Base-by-base conservation (phyloP, 2,888 invertebrate species). In the Dynastes tityus region DNA sequence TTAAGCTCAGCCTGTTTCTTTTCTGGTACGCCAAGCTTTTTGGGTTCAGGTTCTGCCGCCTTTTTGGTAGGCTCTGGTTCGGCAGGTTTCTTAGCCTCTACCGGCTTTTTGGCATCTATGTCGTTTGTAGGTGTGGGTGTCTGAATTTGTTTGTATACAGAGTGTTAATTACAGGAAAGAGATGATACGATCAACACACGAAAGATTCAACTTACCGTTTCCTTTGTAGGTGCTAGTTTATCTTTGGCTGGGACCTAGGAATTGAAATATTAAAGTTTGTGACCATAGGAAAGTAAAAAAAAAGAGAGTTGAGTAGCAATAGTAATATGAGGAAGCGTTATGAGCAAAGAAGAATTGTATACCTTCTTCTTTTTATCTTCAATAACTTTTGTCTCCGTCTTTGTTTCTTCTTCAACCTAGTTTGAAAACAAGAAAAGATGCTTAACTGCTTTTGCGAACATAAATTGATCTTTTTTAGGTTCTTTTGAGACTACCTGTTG, bases 331-430 rank as follows among this genome's bases (percentile, higher is more conserved):
- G 16, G 13, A 51, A 55, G 32, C 32, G 58, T 9, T 70, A 76
- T 58, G 53, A 27, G 40, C 76, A 67, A 73, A 77, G 74, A 74
- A 78, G 63, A 68, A 27, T 53, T 78, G n/a, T 16, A 27, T 84
- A 86, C 85, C 85, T 87, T 87, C 83, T 87, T 87, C 83, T 87
- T 88, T 84, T 88, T 88, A 53, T 89, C 89, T 71, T 89, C 90
- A 49, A 87, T 83, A 51, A 89, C 83, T 81, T 89, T 89, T 81
- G 90, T 90, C 83, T 91, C 90, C 75, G 88, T 86, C 81, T 85
- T 90, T 58, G 86, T 84, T 85, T 90, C 90, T 84, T 90, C 90
- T 81, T 90, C 88, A 73, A 85, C 83, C 87, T 87, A 80, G 77
- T 16, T 76, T 77, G 73, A 78, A 78, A 82, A 74, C 32, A 68